Evolutionary conservation across 2,797 vertebrate species (phyloP).

Genomic region (Neoniphon sammara): DNA sequence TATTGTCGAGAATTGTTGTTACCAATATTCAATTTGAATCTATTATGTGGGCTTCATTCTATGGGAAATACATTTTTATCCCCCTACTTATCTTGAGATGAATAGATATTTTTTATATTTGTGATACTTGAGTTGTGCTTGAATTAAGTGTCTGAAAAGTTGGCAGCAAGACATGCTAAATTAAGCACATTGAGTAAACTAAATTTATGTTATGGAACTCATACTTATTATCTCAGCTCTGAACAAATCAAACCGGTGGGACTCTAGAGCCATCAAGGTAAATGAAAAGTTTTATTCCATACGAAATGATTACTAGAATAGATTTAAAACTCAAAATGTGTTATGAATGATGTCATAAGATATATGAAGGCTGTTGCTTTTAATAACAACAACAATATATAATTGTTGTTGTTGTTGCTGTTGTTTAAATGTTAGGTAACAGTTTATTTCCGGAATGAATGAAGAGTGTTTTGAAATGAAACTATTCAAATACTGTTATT

Average conservation of each 20-base stretch:
- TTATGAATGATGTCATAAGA: conserved; percentile 5
- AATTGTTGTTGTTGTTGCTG: background rate
- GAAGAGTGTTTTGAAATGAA: conserved; percentile 12
- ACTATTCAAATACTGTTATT: background rate
- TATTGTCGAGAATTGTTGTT: conserved; percentile 24
- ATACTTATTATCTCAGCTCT: conserved; percentile 13
- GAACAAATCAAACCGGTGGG: background rate
- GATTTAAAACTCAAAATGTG: conserved; percentile 14
- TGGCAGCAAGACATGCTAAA: conserved; percentile 18
- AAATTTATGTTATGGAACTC: conserved; percentile 4
- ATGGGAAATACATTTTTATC: conserved; percentile 10
- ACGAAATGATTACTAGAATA: conserved; percentile 13
- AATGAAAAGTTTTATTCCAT: conserved; percentile 8
- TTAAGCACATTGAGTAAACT: background rate
- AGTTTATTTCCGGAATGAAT: conserved; percentile 1
- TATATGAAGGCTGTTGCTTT: conserved; percentile 9
- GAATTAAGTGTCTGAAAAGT: conserved; percentile 1
- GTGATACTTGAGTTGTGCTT: conserved; percentile 4
- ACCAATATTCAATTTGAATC: conserved; percentile 25
- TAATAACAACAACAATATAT: conserved; percentile 23
- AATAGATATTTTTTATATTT: background rate
- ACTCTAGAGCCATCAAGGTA: background rate
- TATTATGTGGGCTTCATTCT: conserved; percentile 12
- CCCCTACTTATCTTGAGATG: background rate
- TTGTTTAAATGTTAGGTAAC: background rate